These are phyloP conservation scores for Oxystoma pomonae DNA, from an alignment of 2,888 invertebrate genomes.

Conservation along the genomic window DNA sequence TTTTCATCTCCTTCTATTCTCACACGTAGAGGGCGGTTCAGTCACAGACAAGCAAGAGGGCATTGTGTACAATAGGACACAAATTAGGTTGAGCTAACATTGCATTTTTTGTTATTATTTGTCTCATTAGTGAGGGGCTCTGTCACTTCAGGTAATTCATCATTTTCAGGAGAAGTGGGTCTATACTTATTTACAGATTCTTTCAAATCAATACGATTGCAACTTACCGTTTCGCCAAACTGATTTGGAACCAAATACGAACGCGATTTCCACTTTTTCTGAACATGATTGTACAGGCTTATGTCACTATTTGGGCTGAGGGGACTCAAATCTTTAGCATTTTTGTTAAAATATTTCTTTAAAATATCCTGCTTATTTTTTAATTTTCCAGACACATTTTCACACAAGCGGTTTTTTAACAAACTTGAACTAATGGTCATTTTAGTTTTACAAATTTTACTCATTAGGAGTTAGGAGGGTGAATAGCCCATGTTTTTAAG, in stretches of 20 bases:
- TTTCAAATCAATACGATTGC: background rate
- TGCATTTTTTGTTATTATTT: background rate
- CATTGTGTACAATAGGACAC: no score
- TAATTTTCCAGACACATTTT: constrained; percentile 1
- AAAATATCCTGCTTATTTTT: background rate
- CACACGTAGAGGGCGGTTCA: no score
- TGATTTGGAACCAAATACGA: background rate
- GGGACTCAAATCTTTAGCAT: background rate
- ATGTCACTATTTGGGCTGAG: background rate
- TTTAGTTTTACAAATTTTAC: constrained; percentile 16
- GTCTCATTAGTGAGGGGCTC: background rate
- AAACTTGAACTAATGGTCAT: constrained; percentile 12
- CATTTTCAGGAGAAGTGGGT: background rate
- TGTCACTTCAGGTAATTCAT: background rate
- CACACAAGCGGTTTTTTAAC: constrained; percentile 11
- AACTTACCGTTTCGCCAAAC: background rate
- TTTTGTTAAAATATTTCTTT: background rate
- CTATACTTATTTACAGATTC: background rate
- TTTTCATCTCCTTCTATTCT: no score
- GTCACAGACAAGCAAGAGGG: no score
- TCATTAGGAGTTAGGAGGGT: constrained; percentile 14
- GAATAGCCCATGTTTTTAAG: constrained; percentile 1
- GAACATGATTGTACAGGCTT: background rate
- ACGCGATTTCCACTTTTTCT: background rate
- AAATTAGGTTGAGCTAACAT: background rate